Evolutionary conservation across 2,797 vertebrate species (phyloP), one percentile per base, ranked within the genome.

Genomic region (Decapterus maruadsi): DNA sequence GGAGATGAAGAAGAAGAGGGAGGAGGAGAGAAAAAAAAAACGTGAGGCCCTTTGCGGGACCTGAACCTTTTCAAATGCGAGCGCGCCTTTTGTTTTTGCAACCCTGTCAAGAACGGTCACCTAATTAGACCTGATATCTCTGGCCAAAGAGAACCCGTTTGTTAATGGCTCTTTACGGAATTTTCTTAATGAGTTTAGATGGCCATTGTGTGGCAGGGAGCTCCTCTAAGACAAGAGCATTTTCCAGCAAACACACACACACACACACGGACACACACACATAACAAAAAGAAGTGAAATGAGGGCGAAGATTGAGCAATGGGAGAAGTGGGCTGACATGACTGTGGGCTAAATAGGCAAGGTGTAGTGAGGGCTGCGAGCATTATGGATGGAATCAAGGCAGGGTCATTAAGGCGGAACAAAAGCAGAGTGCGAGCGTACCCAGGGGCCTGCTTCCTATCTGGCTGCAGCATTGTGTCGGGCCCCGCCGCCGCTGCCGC

Each of bases 111-210:
- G 96, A 97, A 95, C 67, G 86, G 95, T 97, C 96, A 96, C 96
- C 96, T 98, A 99, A 99, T 99, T 98, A 98, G 97, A 97, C 95
- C 95, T 96, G 96, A 97, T 97, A 96, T 96, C 96, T 97, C 94
- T 78, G 89, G 90, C 88, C 90, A 79, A 81, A 91, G 91, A 92
- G 91, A 86, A 89, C 81, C 94, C 90, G 95, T 96, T 96, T 95
- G 94, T 96, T 96, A 97, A 96, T 97, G 96, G 95, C 96, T 96
- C 95, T 97, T 96, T 96, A 90, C 94, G 92, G 95, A 97, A 96
- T 98, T 96, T 96, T 95, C 96, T 97, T 98, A 98, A 99, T 98
- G 97, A 98, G 96, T 98, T 97, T 96, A 94, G 92, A 96, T 96
- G 95, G 94, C 96, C 97, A 98, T 97, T 97, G 96, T 97, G 94